Conservation (phyloP, 2,113 vertebrate genomes). For the Dinomys branickii region DNA sequence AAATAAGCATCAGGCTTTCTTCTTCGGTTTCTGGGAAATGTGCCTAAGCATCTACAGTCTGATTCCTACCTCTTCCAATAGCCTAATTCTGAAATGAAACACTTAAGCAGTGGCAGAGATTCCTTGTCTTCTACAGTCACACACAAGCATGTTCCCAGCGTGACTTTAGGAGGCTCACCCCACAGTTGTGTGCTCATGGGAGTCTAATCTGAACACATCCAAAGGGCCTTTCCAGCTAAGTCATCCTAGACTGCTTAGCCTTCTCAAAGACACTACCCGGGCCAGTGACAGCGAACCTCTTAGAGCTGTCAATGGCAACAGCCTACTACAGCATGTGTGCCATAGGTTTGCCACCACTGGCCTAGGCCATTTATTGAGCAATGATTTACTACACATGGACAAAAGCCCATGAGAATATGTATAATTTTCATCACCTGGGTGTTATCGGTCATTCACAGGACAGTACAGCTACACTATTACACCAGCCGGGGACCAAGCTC, state of each 20-base stretch:
- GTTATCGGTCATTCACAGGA: not conserved
- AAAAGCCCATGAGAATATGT: not conserved
- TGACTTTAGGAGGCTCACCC: not conserved
- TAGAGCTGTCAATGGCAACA: not conserved
- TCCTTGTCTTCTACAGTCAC: not conserved
- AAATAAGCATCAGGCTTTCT: not conserved
- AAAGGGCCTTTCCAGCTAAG: constrained; percentile 16
- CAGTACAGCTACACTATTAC: not conserved
- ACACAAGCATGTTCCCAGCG: not conserved
- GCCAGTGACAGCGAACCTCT: not conserved
- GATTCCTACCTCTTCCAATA: constrained; percentile 7
- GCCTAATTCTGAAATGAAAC: constrained; percentile 12
- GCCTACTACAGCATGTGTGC: not conserved
- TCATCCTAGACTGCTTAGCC: not conserved
- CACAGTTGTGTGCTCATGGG: not conserved
- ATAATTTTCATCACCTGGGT: not conserved
- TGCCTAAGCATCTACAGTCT: not conserved
- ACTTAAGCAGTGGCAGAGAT: not conserved
- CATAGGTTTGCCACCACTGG: not conserved
- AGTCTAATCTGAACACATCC: constrained; percentile 23
- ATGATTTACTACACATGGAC: not conserved
- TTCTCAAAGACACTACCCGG: not conserved
- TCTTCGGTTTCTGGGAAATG: constrained; percentile 46
- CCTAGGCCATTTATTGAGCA: not conserved
- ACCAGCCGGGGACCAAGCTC: not conserved